Evolutionary conservation across 2,888 invertebrate genomes (phyloP), one percentile per base, ranked within the genome.

Genomic region (Pammene aurita): DNA sequence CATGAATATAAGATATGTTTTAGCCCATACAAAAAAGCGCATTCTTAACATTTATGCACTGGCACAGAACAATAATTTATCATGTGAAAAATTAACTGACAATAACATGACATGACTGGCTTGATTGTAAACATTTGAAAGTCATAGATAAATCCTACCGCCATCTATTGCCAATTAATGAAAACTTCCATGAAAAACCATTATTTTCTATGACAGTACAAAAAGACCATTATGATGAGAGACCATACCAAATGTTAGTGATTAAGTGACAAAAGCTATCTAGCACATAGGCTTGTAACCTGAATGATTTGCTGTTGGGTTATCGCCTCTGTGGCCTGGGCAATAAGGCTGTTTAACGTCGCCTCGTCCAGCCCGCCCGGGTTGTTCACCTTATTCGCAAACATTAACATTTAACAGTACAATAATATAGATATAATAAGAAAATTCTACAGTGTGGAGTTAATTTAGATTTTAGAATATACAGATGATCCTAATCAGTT

Each of bases 271-370:
- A 72, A 70, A 75, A 74, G 72, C 74, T 63, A 76, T 71, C 62
- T 62, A 73, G 68, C 61, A 62, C 65, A 71, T 70, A 60, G 55
- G 70, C 68, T 68, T 77, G 71, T 88, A 89, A 92, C 92, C 92
- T 92, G 92, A 77, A 92, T 92, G 65, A 92, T 91, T 85, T 93
- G 93, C 81, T 93, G 93, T 87, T 93, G 93, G 60, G 90, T 89
- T 82, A 93, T 91, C 82, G 92, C 93, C 84, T 93, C 93, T 82
- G 91, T 93, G 77, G 93, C 93, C 82, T 93, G 93, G 58, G 92
- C 83, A 78, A 93, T 93, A 81, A 93, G 89, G 82, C 84, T 90
- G 89, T 92, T 93, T 80, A 93, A 81, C 74, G 93, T 93, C 76
- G 89, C 89, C 82, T 93, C 93, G 85, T 93, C 93, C 84, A 93